phyloP scores from a whole-genome alignment of 2,113 vertebrate genomes.

The Eira barbara region DNA sequence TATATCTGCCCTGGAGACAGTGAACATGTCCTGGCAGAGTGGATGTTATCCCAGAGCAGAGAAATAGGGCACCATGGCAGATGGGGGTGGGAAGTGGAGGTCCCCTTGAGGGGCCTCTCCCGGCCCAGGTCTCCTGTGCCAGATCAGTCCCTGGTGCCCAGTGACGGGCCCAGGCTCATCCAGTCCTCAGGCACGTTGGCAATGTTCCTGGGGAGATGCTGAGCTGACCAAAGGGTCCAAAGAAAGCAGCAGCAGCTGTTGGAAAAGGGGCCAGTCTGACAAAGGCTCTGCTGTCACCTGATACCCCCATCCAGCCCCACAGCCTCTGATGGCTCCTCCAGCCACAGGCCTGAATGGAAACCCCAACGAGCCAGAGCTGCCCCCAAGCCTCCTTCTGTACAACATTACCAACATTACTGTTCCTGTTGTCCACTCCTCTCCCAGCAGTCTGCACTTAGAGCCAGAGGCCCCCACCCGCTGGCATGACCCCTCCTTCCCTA shows the following conservation, averaged over 20 bases:
- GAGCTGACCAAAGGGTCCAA: constrained; percentile 49
- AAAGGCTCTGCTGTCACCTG: not conserved
- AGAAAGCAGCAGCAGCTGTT: constrained; percentile 69
- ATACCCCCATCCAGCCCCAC: not conserved
- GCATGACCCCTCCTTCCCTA: not conserved
- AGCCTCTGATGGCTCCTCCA: not conserved
- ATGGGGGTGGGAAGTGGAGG: not conserved
- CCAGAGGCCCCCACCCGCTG: not conserved
- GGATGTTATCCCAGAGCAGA: not conserved
- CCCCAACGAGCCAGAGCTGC: not conserved
- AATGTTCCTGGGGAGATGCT: not conserved
- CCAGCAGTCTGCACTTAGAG: fast-evolving
- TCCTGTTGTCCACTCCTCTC: not conserved
- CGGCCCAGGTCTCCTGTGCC: not conserved
- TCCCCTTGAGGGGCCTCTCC: not conserved
- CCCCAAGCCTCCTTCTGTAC: not conserved
- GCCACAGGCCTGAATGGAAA: not conserved
- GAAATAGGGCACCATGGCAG: not conserved
- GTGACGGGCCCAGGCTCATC: fast-evolving
- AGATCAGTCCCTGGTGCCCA: not conserved
- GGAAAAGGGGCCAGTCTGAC: not conserved
- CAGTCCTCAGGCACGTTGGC: constrained; percentile 1
- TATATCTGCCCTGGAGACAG: not conserved
- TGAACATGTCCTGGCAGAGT: not conserved
- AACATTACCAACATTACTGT: fast-evolving